Conservation (phyloP, 2,888 invertebrate genomes). For the Acleris cristana region DNA sequence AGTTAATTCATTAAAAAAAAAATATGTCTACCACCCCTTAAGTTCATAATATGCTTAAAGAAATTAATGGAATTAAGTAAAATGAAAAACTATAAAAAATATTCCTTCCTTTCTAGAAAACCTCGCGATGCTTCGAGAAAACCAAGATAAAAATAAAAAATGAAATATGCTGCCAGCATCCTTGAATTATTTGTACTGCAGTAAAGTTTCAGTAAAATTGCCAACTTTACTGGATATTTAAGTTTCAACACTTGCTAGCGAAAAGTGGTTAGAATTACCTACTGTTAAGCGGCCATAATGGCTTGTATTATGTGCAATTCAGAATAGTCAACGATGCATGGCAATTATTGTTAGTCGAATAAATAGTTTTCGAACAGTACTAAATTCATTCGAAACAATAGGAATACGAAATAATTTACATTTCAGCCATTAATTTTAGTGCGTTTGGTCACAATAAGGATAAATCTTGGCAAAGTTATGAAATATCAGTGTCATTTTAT, state of each 20-base stretch:
- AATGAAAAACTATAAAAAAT: neutral
- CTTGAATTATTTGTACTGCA: conserved; percentile 24
- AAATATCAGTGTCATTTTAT: too few relatives aligned
- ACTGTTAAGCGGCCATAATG: conserved; percentile 14
- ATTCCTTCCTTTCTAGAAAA: neutral
- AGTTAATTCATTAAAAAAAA: too few relatives aligned
- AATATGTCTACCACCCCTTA: too few relatives aligned
- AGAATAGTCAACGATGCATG: conserved; percentile 12
- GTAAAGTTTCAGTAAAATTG: conserved; percentile 34
- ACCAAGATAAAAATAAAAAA: conserved; percentile 10
- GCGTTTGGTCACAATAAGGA: too few relatives aligned
- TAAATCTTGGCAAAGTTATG: too few relatives aligned
- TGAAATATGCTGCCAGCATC: conserved; percentile 15
- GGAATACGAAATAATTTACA: conserved; percentile 7
- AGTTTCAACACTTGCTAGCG: conserved; percentile 22
- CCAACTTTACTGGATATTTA: conserved; percentile 29
- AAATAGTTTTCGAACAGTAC: conserved; percentile 27
- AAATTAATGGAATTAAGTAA: neutral
- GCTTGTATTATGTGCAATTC: conserved; percentile 19
- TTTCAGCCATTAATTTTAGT: neutral
- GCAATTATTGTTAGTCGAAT: conserved; percentile 23
- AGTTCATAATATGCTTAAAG: neutral
- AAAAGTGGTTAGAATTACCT: conserved; percentile 23
- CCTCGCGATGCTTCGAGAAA: neutral
- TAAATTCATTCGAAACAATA: conserved; percentile 21